Base-by-base conservation (phyloP, 1,140 invertebrate species). In the Bombus confusus region DNA sequence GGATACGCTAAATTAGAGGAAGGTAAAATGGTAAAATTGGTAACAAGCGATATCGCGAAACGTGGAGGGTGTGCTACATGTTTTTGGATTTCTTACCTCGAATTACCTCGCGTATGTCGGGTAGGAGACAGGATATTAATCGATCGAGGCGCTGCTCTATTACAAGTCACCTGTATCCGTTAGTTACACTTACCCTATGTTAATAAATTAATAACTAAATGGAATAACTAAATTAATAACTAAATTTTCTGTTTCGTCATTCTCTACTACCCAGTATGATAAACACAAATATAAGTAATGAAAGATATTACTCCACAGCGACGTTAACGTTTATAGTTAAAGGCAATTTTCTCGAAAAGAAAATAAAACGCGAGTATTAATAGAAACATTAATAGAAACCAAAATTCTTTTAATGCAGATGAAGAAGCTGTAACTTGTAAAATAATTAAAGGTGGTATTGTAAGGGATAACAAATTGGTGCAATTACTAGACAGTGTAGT, bases 1-100 rank as follows among this genome's bases (percentile, higher is more conserved):
- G 92, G 92, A 34, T 95, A 93, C 93, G 95, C 94, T 28, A 88
- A 94, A 71, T 92, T 91, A 39, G 91, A 92, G 66, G 93, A 95
- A 83, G 93, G 95, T 59, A 94, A 95, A 91, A 92, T 86, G 37
- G 81, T 91, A 9, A 90, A 28, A 73, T 59, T 91, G 37, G 78
- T 88, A 34, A 87, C 83, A 2, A 34, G 86, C 4, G 68, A 78
- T 41, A 37, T 59, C 28, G 64, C 82, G n/a, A 88, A 84, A 81
- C 85, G 77, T 59, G 83, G 71, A 85, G 87, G 84, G 39, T 69
- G 68, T 37, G 74, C 82, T 2, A 39, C 9, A 2, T 87, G 84
- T 39, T 86, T 91, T 12, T 89, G 91, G 86, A 79, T 87, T 18
- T 91, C 89, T 39, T 89, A 79, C 76, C 78, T 76, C 8, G 84